A percentile compares a stretch with the other conserved stretches of the same genome.
phyloP scores from a whole-genome alignment of 1,140 invertebrate genomes.

The Papilio machaon region DNA sequence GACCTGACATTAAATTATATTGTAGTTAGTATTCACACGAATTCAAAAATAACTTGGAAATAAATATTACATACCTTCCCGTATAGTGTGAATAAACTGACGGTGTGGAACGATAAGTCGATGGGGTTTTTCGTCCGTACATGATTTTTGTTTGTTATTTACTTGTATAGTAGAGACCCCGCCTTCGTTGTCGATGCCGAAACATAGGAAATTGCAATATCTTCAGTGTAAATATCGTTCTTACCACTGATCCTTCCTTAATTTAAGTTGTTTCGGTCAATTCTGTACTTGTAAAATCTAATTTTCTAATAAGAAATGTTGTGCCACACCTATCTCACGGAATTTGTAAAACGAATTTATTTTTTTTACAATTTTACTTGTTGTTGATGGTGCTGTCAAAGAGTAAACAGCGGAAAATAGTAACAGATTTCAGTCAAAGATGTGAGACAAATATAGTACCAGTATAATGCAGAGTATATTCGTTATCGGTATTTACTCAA shows the following conservation, averaged over 20 bases:
- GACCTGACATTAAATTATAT: constrained; percentile 74
- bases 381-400: constrained; percentile 32
- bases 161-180: constrained; percentile 10
- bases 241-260: not conserved
- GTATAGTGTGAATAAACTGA: constrained; percentile 94
- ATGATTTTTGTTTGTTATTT: constrained; percentile 57
- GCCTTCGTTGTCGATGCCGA: not conserved
- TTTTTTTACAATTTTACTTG: not conserved
- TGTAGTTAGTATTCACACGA: not conserved
- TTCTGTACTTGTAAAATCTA: constrained; percentile 42
- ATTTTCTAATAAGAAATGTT: constrained; percentile 39
- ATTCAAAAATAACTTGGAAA: constrained; percentile 7
- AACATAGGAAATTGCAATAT: constrained; percentile 9
- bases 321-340: constrained; percentile 49
- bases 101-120: constrained; percentile 90
- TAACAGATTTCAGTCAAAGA: not conserved
- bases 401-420: not conserved
- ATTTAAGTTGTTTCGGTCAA: not conserved
- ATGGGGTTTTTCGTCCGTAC: constrained; percentile 85
- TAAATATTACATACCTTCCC: constrained; percentile 77
- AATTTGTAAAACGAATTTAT: constrained; percentile 36
- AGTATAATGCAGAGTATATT: not conserved
- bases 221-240: not conserved
- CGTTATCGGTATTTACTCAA: not conserved
- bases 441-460: not conserved